Evolutionary conservation across 2,888 invertebrate species (phyloP).

Genomic region (Dendrolimus pini): DNA sequence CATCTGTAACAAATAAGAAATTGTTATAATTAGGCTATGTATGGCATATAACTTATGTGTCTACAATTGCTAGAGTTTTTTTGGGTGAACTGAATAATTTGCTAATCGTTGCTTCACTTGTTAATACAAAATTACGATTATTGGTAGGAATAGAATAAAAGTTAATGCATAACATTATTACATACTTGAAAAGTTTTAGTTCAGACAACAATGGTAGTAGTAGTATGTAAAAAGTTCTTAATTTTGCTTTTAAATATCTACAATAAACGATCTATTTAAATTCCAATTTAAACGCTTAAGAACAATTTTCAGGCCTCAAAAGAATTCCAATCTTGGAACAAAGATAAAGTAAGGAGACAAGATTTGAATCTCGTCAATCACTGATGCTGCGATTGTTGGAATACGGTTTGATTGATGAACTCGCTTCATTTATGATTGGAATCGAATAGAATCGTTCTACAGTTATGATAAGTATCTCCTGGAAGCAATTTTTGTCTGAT

Average conservation of each 20-base stretch:
- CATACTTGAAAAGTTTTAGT: too few relatives aligned
- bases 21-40: background rate
- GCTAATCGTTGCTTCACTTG: background rate
- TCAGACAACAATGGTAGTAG: too few relatives aligned
- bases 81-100: background rate
- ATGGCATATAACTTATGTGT: too few relatives aligned
- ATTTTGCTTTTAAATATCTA: too few relatives aligned
- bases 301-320: background rate
- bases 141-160: background rate
- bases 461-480: background rate
- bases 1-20: background rate
- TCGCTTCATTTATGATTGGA: background rate
- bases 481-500: background rate
- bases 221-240: too few relatives aligned
- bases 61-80: background rate
- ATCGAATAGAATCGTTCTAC: background rate
- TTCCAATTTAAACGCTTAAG: too few relatives aligned
- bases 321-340: background rate
- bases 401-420: background rate
- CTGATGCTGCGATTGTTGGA: background rate
- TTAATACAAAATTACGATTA: background rate
- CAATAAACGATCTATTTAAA: too few relatives aligned
- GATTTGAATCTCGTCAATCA: background rate
- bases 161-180: background rate
- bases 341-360: background rate